Evolutionary conservation across 2,888 invertebrate genomes (phyloP).

Genomic region (Pristionchus fissidentatus): DNA sequence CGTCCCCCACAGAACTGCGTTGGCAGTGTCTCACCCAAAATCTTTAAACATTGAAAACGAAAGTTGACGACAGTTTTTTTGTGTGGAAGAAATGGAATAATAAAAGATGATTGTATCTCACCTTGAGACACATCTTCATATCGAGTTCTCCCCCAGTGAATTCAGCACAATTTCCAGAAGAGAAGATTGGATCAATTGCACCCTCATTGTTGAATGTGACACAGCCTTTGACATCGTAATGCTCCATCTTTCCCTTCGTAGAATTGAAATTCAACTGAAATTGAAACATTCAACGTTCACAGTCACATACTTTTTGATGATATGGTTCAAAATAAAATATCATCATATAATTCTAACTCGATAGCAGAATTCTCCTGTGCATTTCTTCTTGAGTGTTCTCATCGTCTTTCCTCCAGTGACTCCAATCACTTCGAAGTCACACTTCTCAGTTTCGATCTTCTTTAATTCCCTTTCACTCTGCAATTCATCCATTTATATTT

Average conservation of each 20-base stretch:
- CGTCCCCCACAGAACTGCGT: too few relatives aligned
- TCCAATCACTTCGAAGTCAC: conserved; percentile 64
- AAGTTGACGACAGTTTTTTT: too few relatives aligned
- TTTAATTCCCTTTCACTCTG: not conserved
- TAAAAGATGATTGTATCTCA: conserved; percentile 57
- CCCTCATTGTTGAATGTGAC: conserved; percentile 63
- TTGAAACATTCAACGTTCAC: conserved; percentile 1
- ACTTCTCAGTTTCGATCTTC: conserved; percentile 63
- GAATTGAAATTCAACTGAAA: conserved; percentile 63
- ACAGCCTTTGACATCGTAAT: conserved; percentile 69
- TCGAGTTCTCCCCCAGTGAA: conserved; percentile 67
- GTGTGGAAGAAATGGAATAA: too few relatives aligned
- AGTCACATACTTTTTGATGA: not conserved
- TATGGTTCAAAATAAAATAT: not conserved
- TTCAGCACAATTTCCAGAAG: conserved; percentile 71
- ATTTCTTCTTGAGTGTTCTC: conserved; percentile 56
- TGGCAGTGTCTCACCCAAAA: too few relatives aligned
- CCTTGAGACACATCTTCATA: conserved; percentile 68
- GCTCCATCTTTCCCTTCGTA: conserved; percentile 65
- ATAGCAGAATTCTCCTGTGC: conserved; percentile 68
- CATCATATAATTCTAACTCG: conserved; percentile 48
- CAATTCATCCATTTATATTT: too few relatives aligned
- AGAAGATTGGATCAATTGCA: conserved; percentile 69
- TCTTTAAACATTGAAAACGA: too few relatives aligned
- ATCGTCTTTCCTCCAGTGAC: conserved; percentile 64